Percentiles rank a stretch among this genome's conserved stretches.
Conservation (phyloP, 2,113 vertebrate species). For the Periophthalmus modestus region DNA sequence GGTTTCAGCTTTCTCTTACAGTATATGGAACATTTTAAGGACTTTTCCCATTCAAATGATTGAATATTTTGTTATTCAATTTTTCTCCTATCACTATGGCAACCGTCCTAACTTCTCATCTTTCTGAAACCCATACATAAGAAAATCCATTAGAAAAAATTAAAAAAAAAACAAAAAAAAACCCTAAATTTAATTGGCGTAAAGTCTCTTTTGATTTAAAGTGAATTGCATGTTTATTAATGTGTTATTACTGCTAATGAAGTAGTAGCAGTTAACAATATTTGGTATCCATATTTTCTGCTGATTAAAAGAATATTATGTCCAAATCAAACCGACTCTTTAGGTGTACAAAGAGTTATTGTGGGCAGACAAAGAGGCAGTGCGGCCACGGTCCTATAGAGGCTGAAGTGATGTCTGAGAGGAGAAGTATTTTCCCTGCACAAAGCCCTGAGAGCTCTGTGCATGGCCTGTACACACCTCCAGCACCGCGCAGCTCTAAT, state of each 20-base stretch:
- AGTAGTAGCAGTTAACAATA: background rate
- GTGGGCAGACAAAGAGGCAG: constrained; percentile 44
- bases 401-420: constrained; percentile 68
- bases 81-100: too few relatives aligned
- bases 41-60: too few relatives aligned
- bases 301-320: background rate
- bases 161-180: too few relatives aligned
- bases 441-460: constrained; percentile 67
- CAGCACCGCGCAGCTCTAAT: constrained; percentile 72
- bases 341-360: constrained; percentile 34
- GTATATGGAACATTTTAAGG: too few relatives aligned
- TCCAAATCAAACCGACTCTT: constrained; percentile 7
- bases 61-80: too few relatives aligned
- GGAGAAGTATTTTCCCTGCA: constrained; percentile 59
- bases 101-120: too few relatives aligned
- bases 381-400: constrained; percentile 56
- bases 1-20: too few relatives aligned
- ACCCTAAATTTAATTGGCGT: background rate
- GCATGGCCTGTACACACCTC: constrained; percentile 64
- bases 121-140: too few relatives aligned
- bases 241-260: background rate
- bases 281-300: background rate
- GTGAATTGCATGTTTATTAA: background rate
- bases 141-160: too few relatives aligned
- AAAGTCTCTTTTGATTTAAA: background rate